Base-by-base conservation (phyloP, 2,888 invertebrate species). In the Xestia sexstrigata region DNA sequence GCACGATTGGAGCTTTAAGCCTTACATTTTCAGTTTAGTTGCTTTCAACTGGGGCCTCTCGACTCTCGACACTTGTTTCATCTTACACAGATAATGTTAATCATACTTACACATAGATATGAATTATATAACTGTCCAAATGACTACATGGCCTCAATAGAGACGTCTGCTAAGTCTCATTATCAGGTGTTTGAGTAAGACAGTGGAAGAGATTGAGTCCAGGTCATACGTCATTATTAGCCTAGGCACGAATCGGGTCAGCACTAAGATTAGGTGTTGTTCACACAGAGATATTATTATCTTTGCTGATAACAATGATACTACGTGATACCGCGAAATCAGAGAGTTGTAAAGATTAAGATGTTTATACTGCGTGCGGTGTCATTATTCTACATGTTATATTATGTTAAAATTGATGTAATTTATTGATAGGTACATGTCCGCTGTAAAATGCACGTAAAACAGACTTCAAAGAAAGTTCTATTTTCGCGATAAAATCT, bases 221-320 rank as follows among this genome's bases (percentile, higher is more conserved):
- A 95, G 95, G 93, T 92, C 92, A 93, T 93, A 95, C 95, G 95
- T 95, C 95, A 94, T 93, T 94, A 93, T 93, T 93, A 94, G 93
- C 91, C 95, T 93, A 94, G 93, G 91, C 91, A 84, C 89, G 90
- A 95, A 92, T 91, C 93, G 90, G 95, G 95, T 95, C 95, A 95
- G 90, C 92, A 87, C 92, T 88, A 86, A 95, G 94, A 95, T 95
- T 95, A 95, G 92, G 90, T 90, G 82, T 79, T 93, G 89, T 92
- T 90, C 91, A 94, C 92, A 94, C 91, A 92, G 82, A 90, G 90
- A 91, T 93, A 91, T 92, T 89, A 91, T 89, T 87, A 90, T 86
- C 88, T 87, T 88, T 87, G 78, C 89, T 92, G 91, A 93, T 90
- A 90, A 90, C 85, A 85, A 88, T 85, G 88, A 90, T 90, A 90